Conservation (phyloP, 2,113 vertebrate genomes). For the Phrynocephalus versicolor region DNA sequence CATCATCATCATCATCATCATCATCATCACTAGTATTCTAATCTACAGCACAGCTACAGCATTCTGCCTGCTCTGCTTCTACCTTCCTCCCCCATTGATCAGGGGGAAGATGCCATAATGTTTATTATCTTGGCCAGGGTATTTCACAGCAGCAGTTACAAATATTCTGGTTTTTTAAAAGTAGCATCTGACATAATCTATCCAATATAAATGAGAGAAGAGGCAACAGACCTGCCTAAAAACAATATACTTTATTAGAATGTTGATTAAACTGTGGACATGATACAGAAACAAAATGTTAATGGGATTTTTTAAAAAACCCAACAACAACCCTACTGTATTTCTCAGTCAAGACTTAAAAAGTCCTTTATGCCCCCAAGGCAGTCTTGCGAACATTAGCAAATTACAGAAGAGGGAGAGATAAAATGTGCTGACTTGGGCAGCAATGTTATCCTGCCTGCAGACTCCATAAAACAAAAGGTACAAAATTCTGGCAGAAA, state of each 20-base stretch:
- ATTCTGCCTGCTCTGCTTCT: background rate
- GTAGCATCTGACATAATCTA: background rate
- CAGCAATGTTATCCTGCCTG: slow-evolving; percentile 42
- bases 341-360: slow-evolving; percentile 26
- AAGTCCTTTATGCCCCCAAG: slow-evolving; percentile 39
- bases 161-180: background rate
- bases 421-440: slow-evolving; percentile 55
- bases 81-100: background rate
- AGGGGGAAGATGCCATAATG: background rate
- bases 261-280: background rate
- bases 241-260: slow-evolving; percentile 2
- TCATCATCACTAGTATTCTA: too few relatives aligned
- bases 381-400: slow-evolving; percentile 29
- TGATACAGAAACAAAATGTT: background rate
- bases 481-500: slow-evolving; percentile 28
- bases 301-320: background rate
- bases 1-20: too few relatives aligned
- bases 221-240: background rate
- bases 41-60: too few relatives aligned
- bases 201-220: background rate
- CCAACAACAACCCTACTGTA: background rate
- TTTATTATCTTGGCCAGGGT: background rate
- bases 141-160: background rate
- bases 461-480: slow-evolving; percentile 39
- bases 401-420: slow-evolving; percentile 32